Base-by-base conservation (phyloP, 1,140 invertebrate genomes). In the Mylabris phalerata region DNA sequence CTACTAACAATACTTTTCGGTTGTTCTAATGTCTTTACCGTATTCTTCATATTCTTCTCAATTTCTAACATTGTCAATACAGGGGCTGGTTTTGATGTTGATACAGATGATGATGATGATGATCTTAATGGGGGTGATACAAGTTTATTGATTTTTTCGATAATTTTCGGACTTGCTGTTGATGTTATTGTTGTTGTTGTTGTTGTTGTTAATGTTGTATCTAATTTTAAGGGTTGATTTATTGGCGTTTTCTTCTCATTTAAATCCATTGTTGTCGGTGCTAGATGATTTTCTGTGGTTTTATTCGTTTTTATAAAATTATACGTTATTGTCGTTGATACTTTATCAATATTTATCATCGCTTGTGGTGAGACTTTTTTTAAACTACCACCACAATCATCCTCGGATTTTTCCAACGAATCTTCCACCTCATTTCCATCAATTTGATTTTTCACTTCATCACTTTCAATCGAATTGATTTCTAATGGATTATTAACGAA, bases 11-110 rank as follows among this genome's bases (percentile, higher is more conserved):
- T 11, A 78, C n/a, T 74, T 80, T 9, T 68, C 44, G 77, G 75
- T 52, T 80, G 76, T 63, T 81, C 79, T 62, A 79, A 77, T 51
- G 75, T 83, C 68, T 86, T 88, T 48, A 81, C 80, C 41, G 79
- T 77, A 73, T 88, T 88, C 55, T 85, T 87, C 25, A 82, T 73
- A 72, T 88, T 87, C 70, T 87, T 87, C 66, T 86, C 85, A 19
- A 85, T 79, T 71, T 87, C 85, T 32, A 82, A 72, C 48, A 79
- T 80, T 39, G 83, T 84, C 27, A 47, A 44, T 11, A 13, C 1
- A 32, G 32, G 7, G 32, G 32, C 3, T 4, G 32, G 4, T 32
- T 54, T 43, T 42, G 25, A 3, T 10, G 42, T 9, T 19, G 50
- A 27, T 26, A 11, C 3, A 19, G 50, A 52, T 52, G 4, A 11